Evolutionary conservation across 2,797 vertebrate species (phyloP), one percentile per base, ranked within the genome.

Genomic region (Numenius phaeopus): DNA sequence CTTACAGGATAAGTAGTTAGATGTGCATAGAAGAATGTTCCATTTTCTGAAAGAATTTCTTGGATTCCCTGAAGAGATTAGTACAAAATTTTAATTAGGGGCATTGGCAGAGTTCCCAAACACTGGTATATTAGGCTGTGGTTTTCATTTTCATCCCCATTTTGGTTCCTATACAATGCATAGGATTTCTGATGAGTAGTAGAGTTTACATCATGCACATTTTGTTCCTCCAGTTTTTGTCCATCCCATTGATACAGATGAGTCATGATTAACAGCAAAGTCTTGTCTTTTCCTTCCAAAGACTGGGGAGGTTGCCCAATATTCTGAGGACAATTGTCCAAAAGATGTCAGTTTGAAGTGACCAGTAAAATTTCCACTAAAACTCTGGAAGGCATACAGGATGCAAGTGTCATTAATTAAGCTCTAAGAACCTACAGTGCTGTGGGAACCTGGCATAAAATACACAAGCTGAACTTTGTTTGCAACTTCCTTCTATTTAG

Each of bases 391-490:
- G 87, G 87, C 91, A 13, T 64, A 95, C 65, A 97, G 97, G 97
- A 97, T 97, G 97, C 97, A 96, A 98, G 97, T 92, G 98, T 97
- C 96, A 95, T 94, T 96, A 95, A 65, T 97, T 98, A 98, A 98
- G 97, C 98, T 96, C 95, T 86, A 95, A 97, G 97, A 98, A 97
- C 97, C 97, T 97, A 83, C 96, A 98, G 97, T 97, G 94, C 94
- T 98, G 97, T 98, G 98, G 98, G 98, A 98, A 98, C 96, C 91
- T 94, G 95, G 88, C 97, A 97, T 90, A 82, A 94, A 96, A 89
- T 71, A 95, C 94, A 93, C 93, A 83, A 72, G 89, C 83, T 93
- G 72, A 95, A 96, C 95, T 95, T 97, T 97, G 97, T 96, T 94
- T 94, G 93, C 66, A 96, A 95, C 96, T 97, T 96, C 95, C 88